phyloP scores from a whole-genome alignment of 2,113 vertebrate species.

The Channa argus region DNA sequence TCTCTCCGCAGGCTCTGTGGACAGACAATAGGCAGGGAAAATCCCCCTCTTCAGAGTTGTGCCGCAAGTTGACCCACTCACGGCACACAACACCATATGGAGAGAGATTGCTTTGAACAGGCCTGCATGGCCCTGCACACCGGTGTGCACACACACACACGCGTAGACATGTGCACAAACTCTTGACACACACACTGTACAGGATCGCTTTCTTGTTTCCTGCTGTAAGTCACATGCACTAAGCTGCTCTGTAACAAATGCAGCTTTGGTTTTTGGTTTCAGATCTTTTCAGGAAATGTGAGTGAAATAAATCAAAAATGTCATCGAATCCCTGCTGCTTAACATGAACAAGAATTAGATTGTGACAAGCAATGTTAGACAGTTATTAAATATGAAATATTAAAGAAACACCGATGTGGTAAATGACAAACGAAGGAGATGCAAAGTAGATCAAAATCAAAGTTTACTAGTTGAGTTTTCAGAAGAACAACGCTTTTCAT shows the following conservation, averaged over 20 bases:
- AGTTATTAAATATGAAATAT: constrained; percentile 3
- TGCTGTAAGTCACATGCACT: constrained; percentile 12
- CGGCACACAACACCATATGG: constrained; percentile 47
- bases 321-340: constrained; percentile 51
- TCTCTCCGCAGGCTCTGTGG: constrained; percentile 70
- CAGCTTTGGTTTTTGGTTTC: constrained; percentile 15
- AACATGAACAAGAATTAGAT: constrained; percentile 49
- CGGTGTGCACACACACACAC: constrained; percentile 9
- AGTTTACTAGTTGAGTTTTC: constrained; percentile 16
- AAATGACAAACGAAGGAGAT: constrained; percentile 42
- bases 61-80: constrained; percentile 64
- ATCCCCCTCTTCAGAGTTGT: constrained; percentile 51
- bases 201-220: constrained; percentile 23
- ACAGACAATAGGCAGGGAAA: constrained; percentile 69
- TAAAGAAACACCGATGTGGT: constrained; percentile 43
- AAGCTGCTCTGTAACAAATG: constrained; percentile 15
- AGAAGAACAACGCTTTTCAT: constrained; percentile 4
- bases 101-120: constrained; percentile 66
- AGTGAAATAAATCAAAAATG: constrained; percentile 47
- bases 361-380: constrained; percentile 40
- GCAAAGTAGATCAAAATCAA: constrained; percentile 35
- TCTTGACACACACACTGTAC: constrained; percentile 10
- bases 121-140: constrained; percentile 31
- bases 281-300: constrained; percentile 20
- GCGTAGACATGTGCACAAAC: background rate